phyloP scores from a whole-genome alignment of 1,140 invertebrate species.

The Monochamus saltuarius region DNA sequence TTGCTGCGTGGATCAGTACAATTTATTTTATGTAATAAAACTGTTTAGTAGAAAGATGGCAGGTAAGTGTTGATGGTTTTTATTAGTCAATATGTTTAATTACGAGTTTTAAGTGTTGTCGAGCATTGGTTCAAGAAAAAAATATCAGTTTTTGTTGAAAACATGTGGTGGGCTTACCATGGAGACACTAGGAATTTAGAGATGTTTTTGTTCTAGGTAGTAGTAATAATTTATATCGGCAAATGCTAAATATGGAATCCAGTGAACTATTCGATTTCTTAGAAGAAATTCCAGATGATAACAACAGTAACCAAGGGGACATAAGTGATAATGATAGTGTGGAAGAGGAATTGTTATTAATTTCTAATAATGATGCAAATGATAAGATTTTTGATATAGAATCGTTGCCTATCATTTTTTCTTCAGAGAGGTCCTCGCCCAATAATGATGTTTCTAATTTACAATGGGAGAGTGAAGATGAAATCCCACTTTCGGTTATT shows the following conservation, averaged over 20 bases:
- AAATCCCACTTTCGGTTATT: neutral
- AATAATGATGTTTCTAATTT: slow-evolving; percentile 4
- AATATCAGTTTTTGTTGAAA: too few species aligned
- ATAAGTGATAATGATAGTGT: neutral
- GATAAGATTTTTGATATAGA: slow-evolving; percentile 3
- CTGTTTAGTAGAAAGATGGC: slow-evolving; percentile 2
- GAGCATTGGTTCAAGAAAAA: too few species aligned
- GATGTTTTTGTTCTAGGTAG: slow-evolving; percentile 5
- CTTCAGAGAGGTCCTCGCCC: neutral
- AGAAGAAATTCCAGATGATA: slow-evolving; percentile 2
- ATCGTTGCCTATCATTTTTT: slow-evolving; percentile 2
- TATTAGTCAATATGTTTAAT: neutral
- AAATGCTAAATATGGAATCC: neutral
- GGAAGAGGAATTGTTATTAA: neutral
- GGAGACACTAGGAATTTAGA: neutral
- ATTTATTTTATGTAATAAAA: neutral
- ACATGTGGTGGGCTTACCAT: too few species aligned
- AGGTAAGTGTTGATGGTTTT: neutral
- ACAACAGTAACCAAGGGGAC: neutral
- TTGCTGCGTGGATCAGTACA: neutral
- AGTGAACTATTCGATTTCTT: neutral
- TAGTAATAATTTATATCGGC: neutral
- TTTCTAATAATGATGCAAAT: too few species aligned
- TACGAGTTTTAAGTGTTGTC: too few species aligned
- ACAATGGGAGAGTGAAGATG: slow-evolving; percentile 1